phyloP scores from a whole-genome alignment of 2,113 vertebrate genomes.

The Centropus bengalensis region DNA sequence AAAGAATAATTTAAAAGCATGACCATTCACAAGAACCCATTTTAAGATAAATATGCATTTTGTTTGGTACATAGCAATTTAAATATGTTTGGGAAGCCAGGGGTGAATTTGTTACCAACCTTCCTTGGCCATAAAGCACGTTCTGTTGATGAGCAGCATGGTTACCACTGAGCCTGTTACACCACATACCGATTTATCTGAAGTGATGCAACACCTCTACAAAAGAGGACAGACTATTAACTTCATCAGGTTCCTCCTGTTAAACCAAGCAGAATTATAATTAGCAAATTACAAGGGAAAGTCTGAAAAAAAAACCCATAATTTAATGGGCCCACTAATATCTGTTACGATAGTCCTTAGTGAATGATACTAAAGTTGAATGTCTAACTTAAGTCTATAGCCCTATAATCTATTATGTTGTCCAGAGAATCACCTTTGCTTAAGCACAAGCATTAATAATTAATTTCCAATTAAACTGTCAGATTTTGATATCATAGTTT shows the following conservation, averaged over 20 bases:
- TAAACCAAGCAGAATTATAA: not conserved
- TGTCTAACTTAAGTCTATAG: not conserved
- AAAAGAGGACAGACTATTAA: not conserved
- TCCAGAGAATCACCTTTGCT: not conserved
- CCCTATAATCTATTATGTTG: not conserved
- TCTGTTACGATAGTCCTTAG: not conserved
- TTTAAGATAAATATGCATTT: not conserved
- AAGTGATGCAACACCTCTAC: not conserved
- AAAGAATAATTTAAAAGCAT: not conserved
- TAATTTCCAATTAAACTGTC: not conserved
- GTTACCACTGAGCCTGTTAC: not conserved
- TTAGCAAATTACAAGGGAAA: not conserved
- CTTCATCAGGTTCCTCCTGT: not conserved
- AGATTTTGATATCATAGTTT: not conserved
- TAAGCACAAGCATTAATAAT: not conserved
- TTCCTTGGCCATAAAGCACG: not conserved
- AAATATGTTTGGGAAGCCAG: not conserved
- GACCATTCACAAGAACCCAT: not conserved
- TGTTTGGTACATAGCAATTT: not conserved
- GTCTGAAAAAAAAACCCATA: not conserved
- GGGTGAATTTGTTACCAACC: not conserved
- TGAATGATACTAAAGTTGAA: not conserved
- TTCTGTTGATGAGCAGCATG: not conserved
- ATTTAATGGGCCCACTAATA: not conserved
- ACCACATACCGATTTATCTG: not conserved